Base-by-base conservation (phyloP, 2,797 vertebrate species). In the Siniperca undulata region DNA sequence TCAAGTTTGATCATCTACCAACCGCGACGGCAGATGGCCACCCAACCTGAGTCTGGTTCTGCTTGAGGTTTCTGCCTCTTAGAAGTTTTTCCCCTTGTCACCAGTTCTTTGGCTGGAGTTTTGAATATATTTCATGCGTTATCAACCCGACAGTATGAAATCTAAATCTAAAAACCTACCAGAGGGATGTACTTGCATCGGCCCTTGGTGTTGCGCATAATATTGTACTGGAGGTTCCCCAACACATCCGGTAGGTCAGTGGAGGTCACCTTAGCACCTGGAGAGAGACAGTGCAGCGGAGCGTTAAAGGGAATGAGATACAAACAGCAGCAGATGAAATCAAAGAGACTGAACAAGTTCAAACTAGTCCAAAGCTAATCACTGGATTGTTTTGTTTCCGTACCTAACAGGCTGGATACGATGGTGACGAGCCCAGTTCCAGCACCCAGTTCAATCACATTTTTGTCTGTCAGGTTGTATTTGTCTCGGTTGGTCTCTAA, bases 371-470 rank as follows among this genome's bases (percentile, higher is more conserved):
- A 75, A 42, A 79, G 4, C 14, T 36, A 10, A 62, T 55, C 4
- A 19, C 2, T 53, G 12, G 5, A 19, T 22, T 34, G 64, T 36
- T 59, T 72, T 38, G 10, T 65, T 65, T 40, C 24, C 10, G 2
- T 80, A 99, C 98, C 98, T 66, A 99, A 94, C 48, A 99, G 93
- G 86, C 97, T 97, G 85, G 97, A 95, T 56, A 99, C 98, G 52
- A 99, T 96, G 77, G 97, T 97, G 69, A 99, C 97, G 2, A 99
- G 94, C 3, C 98, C 98, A 12, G 98, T 99, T 86, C 98, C 98
- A 68, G 98, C 97, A 85, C 98, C 98, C 77, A 99, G 95, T 95
- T 99, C 98, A 89, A 99, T 98, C 80, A 99, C 95, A 58, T 97
- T 97, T 95, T 97, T 98, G 87, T 99, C 97, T 80, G 77, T 78